Evolutionary conservation across 2,888 invertebrate genomes (phyloP), one percentile per base, ranked within the genome.

Genomic region (Sinodicranocentrus sp.): DNA sequence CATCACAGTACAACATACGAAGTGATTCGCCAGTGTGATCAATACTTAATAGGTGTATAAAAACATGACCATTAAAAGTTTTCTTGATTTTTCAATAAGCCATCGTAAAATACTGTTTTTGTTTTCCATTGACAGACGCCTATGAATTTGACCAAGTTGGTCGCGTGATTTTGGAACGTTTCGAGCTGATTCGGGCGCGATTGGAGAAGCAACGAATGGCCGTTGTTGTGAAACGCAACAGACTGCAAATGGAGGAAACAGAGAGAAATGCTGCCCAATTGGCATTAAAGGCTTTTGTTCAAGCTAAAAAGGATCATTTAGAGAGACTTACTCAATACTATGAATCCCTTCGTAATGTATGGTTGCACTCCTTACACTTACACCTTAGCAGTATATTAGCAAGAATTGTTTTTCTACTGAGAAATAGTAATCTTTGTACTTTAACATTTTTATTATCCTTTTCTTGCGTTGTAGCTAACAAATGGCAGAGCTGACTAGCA

Each of bases 1-100:
- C 72, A 72, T 15, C 72, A 72, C 59, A 72, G 59, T n/a, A 59
- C 59, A 21, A 72, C 72, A 21, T 72, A 72, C 19, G 72, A 72
- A 13, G 72, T 72, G 23, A 72, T 72, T 39, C 57, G 59, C 13
- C 72, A 72, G 52, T 72, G 72, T 59, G 72, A 72, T 17, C 72
- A 72, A 23, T 72, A 72, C 23, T 28, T 72, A 10, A 72, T 59
- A 39, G 72, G 72, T 59, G 15, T 23, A 2, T 15, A 39, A 39
- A 8, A 39, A 5, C 39, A 39, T 39, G 5, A 39, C 39, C 6
- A 8, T 8, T 8, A 8, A 39, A 39, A 39, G 39, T 8, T 39
- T 39, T 39, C 6, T 8, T 8, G 5, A 5, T 39, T 13, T 39
- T 39, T 5, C 39, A 39, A 13, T 39, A 39, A 39, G 13, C n/a